Evolutionary conservation across 2,797 vertebrate genomes (phyloP).

Genomic region (Eulemur rubriventer): DNA sequence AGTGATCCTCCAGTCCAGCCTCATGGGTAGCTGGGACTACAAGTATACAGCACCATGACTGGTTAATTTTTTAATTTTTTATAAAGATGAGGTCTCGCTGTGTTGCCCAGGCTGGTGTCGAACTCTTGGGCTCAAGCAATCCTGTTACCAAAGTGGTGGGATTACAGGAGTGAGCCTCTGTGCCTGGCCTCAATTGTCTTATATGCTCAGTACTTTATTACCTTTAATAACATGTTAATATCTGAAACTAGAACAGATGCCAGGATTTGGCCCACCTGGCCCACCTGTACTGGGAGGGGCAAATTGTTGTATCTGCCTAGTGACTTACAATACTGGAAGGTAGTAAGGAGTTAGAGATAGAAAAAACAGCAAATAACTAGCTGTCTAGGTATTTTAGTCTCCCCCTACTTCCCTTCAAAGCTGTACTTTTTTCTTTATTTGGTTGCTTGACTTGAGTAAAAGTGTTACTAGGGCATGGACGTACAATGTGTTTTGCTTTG

Average conservation of each 20-base stretch:
- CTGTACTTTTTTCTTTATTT: background rate
- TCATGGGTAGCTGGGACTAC: background rate
- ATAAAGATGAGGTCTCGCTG: background rate
- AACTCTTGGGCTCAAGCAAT: background rate
- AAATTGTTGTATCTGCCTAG: background rate
- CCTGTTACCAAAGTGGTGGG: background rate
- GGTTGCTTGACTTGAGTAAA: constrained; percentile 47
- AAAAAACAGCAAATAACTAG: background rate
- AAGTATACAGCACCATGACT: background rate
- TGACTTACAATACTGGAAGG: background rate
- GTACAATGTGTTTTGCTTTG: background rate
- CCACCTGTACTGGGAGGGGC: background rate
- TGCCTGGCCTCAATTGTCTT: background rate
- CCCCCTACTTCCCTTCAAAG: fast-evolving
- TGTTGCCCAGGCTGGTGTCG: background rate
- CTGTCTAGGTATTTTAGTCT: background rate
- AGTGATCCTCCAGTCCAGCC: background rate
- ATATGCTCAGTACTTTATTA: background rate
- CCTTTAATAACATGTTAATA: background rate
- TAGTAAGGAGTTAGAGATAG: background rate
- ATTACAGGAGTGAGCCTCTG: background rate
- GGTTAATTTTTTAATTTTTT: background rate
- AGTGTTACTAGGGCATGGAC: background rate
- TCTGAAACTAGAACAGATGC: background rate
- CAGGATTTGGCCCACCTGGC: background rate